Conservation (phyloP, 2,797 vertebrate species). For the Tachyglossus aculeatus region DNA sequence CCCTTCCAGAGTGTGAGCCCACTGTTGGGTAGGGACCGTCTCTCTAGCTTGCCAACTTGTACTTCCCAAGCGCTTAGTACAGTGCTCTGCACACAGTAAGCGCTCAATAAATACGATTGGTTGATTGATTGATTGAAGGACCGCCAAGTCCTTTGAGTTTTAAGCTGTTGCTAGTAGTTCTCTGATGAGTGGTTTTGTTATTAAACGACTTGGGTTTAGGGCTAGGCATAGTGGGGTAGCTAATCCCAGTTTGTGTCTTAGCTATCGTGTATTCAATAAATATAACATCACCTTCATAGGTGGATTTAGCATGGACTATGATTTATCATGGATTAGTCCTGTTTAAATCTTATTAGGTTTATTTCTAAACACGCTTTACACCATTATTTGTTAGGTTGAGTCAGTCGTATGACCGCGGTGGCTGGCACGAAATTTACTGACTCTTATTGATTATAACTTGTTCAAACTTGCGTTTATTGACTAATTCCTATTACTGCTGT, state of each 20-base stretch:
- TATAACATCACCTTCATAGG: constrained; percentile 57
- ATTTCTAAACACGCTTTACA: constrained; percentile 59
- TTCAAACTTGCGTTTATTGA: not conserved
- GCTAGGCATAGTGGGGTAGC: constrained; percentile 69
- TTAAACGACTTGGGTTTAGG: constrained; percentile 33
- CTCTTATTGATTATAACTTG: not conserved
- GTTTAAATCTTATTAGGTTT: constrained; percentile 25
- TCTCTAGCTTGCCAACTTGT: too few relatives aligned
- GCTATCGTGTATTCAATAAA: constrained; percentile 56
- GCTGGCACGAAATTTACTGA: constrained; percentile 59
- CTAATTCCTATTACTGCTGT: not conserved
- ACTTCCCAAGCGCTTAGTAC: too few relatives aligned
- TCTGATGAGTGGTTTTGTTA: constrained; percentile 19
- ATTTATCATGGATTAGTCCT: constrained; percentile 48
- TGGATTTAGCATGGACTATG: not conserved
- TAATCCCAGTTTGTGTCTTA: constrained; percentile 71
- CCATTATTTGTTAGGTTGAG: constrained; percentile 35
- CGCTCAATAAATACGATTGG: too few relatives aligned
- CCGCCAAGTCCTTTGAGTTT: constrained; percentile 74
- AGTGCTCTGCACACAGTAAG: too few relatives aligned
- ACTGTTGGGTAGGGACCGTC: too few relatives aligned
- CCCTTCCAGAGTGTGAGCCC: too few relatives aligned
- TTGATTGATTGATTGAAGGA: too few relatives aligned
- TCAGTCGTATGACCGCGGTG: constrained; percentile 65
- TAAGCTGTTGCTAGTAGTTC: constrained; percentile 64